Base-by-base conservation (phyloP, 2,797 vertebrate species). In the Sparus aurata region DNA sequence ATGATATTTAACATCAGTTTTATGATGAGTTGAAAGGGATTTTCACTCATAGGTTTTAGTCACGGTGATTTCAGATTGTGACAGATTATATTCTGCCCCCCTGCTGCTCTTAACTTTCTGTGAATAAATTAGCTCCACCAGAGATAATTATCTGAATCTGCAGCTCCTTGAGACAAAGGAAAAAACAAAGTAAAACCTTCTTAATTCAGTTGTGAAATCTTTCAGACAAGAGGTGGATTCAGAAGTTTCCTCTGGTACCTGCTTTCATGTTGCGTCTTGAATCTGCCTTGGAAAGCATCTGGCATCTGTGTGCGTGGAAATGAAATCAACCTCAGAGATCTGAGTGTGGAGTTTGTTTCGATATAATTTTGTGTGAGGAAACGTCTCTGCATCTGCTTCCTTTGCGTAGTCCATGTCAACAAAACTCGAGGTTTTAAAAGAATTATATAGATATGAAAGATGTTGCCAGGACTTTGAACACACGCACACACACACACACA, bases 401-500 rank as follows among this genome's bases (percentile, higher is more conserved):
- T 69, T 57, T 84, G 49, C 79, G 59, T 47, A 49, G 54, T 64
- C 4, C 11, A 27, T 79, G 73, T 85, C 63, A 66, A 61, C 17
- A n/a, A 60, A 73, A 49, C 18, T 59, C 0, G 4, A 75, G 34
- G n/a, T 27, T 69, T 84, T 79, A 60, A 79, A 83, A 77, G 30
- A 85, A 85, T 88, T 73, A 83, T 73, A 83, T 87, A 69, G 73
- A 89, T 80, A 75, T 62, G 57, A 52, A 73, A 82, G 57, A 80
- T 69, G 54, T 60, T 69, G 54, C 23, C 50, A 55, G 57, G 57
- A 52, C 82, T 83, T 80, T 80, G 57, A 84, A 74, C 59, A 45
- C 43, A 74, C 58, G n/a, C 60, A 41, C 58, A 38, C 34, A n/a
- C 45, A 60, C 30, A 30, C 30, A 30, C 30, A 30, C 20, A n/a